phyloP scores from a whole-genome alignment of 2,797 vertebrate species.

The Pogoniulus pusillus region DNA sequence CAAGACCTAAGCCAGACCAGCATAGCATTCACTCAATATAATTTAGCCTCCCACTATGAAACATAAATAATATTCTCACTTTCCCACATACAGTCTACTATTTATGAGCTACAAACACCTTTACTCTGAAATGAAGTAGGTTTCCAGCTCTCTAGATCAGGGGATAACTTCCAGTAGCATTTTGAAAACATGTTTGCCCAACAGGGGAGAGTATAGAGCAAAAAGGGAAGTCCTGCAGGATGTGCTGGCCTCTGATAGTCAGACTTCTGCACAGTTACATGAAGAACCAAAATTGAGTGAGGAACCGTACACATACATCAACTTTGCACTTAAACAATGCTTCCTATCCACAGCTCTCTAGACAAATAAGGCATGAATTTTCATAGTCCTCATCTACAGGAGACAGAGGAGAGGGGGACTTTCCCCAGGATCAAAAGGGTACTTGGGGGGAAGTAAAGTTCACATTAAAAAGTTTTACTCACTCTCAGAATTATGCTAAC shows the following conservation, averaged over 20 bases:
- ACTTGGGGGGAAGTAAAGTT: background rate
- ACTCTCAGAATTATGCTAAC: background rate
- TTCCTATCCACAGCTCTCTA: background rate
- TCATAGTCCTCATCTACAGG: background rate
- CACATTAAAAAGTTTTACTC: background rate
- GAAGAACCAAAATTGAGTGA: background rate
- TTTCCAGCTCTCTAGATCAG: background rate
- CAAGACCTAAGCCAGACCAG: background rate
- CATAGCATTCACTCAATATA: background rate
- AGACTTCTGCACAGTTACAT: background rate
- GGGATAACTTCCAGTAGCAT: background rate
- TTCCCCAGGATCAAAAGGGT: background rate
- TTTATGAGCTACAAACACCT: constrained; percentile 15
- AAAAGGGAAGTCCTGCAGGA: constrained; percentile 31
- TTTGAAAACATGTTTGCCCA: background rate
- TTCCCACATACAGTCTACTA: background rate
- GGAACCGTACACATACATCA: background rate
- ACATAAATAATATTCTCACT: background rate
- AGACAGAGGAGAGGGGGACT: background rate
- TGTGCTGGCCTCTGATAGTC: background rate
- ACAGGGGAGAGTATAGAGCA: background rate
- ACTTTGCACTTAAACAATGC: background rate
- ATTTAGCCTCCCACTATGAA: background rate
- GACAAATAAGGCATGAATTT: background rate
- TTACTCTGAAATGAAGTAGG: background rate